Evolutionary conservation across 2,797 vertebrate species (phyloP), one percentile per base, ranked within the genome.

Genomic region (Gadopsis marmoratus): DNA sequence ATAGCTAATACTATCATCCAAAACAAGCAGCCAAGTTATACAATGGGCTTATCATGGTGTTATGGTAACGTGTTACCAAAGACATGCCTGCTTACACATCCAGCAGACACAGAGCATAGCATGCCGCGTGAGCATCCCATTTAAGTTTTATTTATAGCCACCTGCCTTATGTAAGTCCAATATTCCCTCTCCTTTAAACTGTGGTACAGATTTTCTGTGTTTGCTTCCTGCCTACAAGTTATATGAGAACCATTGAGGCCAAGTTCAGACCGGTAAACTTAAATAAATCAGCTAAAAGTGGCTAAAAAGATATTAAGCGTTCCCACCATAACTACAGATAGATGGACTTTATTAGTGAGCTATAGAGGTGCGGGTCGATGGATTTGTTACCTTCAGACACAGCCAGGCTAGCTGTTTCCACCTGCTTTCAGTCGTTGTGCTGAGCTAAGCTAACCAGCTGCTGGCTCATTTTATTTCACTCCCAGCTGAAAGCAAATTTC

Each of bases 171-270:
- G n/a, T 23, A 55, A 69, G 31, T 43, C 26, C 17, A 41, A 63
- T 54, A 43, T 62, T 71, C 16, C 9, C 10, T 59, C 21, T 62
- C 1, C 19, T 70, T 66, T 67, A 61, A 43, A 12, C 37, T 35
- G n/a, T 63, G n/a, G 47, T 39, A 29, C 31, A 79, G 41, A 33
- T 60, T 71, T 71, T 60, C 23, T 67, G 35, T 54, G 29, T 58
- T 63, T 78, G 47, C 37, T 62, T 39, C 16, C 45, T 65, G 56
- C 33, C 13, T 41, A 35, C 23, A 50, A 33, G 17, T 47, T 37
- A 53, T 45, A 53, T 61, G 21, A 10, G 3, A n/a, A 47, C 21
- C 41, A 50, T 29, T 2, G 0, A 4, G 41, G 29, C 23, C 37
- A 61, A 33, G 33, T 67, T 37, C 14, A 19, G 23, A 19, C 41